These are phyloP conservation scores for Microtus pennsylvanicus DNA, from an alignment of 2,113 vertebrate species.

Conservation along the genomic window DNA sequence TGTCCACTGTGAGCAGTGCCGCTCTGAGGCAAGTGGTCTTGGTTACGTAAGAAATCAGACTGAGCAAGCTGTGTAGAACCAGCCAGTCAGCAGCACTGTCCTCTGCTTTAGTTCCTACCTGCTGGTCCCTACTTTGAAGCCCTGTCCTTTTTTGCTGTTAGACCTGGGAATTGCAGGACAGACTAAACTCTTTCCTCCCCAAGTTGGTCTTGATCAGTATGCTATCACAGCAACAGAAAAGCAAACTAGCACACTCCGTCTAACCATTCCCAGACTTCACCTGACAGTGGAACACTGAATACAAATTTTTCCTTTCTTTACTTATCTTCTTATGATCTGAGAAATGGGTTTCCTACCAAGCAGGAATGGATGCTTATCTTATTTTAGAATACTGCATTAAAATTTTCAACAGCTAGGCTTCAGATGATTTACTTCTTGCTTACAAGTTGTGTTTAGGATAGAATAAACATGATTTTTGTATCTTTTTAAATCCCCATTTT, in stretches of 20 bases:
- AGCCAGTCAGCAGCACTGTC: neutral
- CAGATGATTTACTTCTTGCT: neutral
- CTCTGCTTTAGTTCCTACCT: neutral
- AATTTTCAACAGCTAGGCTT: neutral
- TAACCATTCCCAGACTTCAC: neutral
- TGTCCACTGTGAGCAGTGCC: neutral
- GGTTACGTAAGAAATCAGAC: neutral
- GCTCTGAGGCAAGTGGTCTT: neutral
- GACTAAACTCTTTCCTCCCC: no score
- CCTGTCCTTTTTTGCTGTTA: neutral
- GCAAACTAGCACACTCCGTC: neutral
- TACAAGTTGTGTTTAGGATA: neutral
- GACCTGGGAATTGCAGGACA: neutral
- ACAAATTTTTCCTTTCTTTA: neutral
- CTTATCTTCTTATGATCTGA: neutral
- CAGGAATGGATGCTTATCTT: neutral
- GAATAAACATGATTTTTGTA: neutral
- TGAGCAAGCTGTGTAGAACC: neutral
- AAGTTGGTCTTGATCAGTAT: neutral
- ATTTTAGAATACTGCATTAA: neutral
- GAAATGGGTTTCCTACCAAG: neutral
- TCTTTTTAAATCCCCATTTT: slow-evolving; percentile 1
- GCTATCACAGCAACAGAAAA: neutral
- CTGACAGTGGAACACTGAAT: neutral
- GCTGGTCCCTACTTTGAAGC: no score